phyloP scores from a whole-genome alignment of 2,888 invertebrate genomes.

The Phyllotreta cruciferae region DNA sequence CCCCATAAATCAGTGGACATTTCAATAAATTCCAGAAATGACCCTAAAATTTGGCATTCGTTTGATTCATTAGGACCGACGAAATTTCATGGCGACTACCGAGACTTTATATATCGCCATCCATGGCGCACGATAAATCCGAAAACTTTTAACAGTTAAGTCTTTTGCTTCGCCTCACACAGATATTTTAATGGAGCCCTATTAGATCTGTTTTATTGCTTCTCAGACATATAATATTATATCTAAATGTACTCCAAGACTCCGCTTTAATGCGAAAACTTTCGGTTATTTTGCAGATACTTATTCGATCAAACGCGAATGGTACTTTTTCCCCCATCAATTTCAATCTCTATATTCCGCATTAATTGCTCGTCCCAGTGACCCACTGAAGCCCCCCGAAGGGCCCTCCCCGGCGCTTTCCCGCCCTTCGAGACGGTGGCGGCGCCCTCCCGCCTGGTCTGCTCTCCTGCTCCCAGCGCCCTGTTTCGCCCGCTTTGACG shows the following conservation, averaged over 20 bases:
- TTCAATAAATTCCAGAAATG: slow-evolving; percentile 21
- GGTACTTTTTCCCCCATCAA: not conserved
- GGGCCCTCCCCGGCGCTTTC: slow-evolving; percentile 8
- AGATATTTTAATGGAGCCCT: slow-evolving; percentile 47
- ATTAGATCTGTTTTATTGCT: slow-evolving; percentile 48
- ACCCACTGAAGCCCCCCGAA: slow-evolving; percentile 14
- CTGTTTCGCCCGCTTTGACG: slow-evolving; percentile 45
- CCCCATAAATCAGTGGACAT: slow-evolving; percentile 19
- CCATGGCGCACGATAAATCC: slow-evolving; percentile 50
- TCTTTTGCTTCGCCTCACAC: slow-evolving; percentile 46
- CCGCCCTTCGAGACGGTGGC: slow-evolving; percentile 25
- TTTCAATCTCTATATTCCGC: not conserved
- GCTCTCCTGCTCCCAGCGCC: slow-evolving; percentile 42
- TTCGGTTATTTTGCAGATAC: slow-evolving; percentile 18
- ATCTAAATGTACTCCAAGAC: slow-evolving; percentile 25
- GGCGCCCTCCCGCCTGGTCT: slow-evolving; percentile 35
- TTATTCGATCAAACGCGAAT: not conserved
- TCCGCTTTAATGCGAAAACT: slow-evolving; percentile 24
- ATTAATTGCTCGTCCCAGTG: slow-evolving; percentile 9
- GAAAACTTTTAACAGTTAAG: slow-evolving; percentile 52
- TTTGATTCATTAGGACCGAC: slow-evolving; percentile 42
- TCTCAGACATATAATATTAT: slow-evolving; percentile 32
- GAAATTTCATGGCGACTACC: slow-evolving; percentile 50
- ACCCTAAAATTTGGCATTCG: slow-evolving; percentile 30
- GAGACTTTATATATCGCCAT: slow-evolving; percentile 51